These are phyloP conservation scores for Turritopsis dohrnii DNA, from an alignment of 30 jellyfish, hydroid and myxozoan species.

Conservation along the genomic window DNA sequence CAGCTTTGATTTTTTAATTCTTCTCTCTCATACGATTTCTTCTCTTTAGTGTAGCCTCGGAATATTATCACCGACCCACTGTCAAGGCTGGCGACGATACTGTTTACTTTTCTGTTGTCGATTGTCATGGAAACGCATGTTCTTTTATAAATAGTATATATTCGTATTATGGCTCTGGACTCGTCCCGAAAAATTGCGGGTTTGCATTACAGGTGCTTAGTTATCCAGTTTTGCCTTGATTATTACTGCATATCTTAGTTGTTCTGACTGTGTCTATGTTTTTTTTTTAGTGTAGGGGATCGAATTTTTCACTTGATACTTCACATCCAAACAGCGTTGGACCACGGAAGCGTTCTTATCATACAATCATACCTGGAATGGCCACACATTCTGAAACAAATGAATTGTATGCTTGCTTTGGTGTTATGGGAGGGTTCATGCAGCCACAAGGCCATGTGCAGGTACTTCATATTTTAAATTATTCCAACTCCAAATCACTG, in stretches of 20 bases:
- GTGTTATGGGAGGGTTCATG: conserved; percentile 95
- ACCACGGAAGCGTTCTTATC: conserved; percentile 82
- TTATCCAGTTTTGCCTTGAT: not conserved
- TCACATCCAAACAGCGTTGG: conserved; percentile 65
- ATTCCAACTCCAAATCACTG: no score
- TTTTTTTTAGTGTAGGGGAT: conserved; percentile 64
- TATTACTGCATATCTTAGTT: no score
- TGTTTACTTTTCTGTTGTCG: conserved; percentile 81
- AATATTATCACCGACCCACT: conserved; percentile 37
- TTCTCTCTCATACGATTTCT: not conserved
- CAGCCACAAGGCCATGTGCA: conserved; percentile 98
- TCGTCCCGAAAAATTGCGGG: conserved; percentile 93
- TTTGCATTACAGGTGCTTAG: conserved; percentile 61
- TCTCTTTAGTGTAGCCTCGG: conserved; percentile 35
- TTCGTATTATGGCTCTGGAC: conserved; percentile 65
- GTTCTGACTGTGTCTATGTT: no score
- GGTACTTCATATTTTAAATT: no score
- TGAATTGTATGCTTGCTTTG: conserved; percentile 82
- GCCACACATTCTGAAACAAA: conserved; percentile 69
- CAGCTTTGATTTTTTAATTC: no score
- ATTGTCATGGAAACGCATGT: conserved; percentile 86
- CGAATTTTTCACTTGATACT: conserved; percentile 63
- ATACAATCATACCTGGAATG: conserved; percentile 97
- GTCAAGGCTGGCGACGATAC: conserved; percentile 55
- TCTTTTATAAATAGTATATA: conserved; percentile 80